phyloP scores from a whole-genome alignment of 2,113 vertebrate species.

The Bubo bubo region DNA sequence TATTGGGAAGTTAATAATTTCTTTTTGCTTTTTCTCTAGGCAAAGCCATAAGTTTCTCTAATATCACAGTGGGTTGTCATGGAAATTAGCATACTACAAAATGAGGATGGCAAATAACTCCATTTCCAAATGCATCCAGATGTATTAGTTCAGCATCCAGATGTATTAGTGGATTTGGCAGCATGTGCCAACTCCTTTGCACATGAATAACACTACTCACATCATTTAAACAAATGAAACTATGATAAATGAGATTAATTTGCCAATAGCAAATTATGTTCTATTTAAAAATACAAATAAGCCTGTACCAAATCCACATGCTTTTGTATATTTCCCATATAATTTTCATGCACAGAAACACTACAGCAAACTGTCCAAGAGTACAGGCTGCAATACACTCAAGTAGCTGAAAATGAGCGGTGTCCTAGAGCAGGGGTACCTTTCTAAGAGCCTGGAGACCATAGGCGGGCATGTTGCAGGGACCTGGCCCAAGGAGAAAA shows the following conservation, averaged over 20 bases:
- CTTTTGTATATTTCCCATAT: not conserved
- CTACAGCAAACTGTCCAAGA: not conserved
- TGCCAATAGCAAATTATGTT: conserved; percentile 48
- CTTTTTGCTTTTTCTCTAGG: not conserved
- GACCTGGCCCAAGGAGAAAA: not conserved
- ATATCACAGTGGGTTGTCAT: not conserved
- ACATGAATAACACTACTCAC: conserved; percentile 16
- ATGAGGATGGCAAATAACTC: conserved; percentile 2
- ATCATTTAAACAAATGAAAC: conserved; percentile 37
- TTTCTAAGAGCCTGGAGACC: not conserved
- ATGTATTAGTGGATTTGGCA: conserved; percentile 40
- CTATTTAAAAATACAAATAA: conserved; percentile 11
- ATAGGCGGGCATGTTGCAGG: not conserved
- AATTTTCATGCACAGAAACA: not conserved
- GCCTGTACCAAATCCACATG: not conserved
- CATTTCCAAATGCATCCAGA: conserved; percentile 18
- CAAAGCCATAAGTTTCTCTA: not conserved
- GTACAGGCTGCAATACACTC: not conserved
- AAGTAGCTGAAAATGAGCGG: not conserved
- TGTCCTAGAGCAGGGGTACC: not conserved
- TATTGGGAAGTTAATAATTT: not conserved
- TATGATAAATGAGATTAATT: conserved; percentile 43
- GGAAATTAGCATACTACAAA: conserved; percentile 22
- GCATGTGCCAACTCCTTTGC: conserved; percentile 20
- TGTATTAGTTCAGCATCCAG: conserved; percentile 43